Evolutionary conservation across 2,113 vertebrate species (phyloP).

Genomic region (Heterochromis multidens): DNA sequence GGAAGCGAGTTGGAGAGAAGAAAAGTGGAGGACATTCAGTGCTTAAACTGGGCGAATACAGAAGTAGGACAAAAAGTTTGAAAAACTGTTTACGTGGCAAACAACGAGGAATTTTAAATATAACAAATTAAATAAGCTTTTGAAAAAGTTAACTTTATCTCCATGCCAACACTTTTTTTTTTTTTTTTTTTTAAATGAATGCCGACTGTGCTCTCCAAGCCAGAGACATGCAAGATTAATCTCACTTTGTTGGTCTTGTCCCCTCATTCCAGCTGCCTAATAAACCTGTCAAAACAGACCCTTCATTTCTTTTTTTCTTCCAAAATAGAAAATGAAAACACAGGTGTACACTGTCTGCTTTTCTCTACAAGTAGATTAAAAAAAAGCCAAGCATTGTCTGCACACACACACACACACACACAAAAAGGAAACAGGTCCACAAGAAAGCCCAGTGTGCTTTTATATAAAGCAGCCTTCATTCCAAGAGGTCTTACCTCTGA

Average conservation of each 20-base stretch:
- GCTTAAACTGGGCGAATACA: background rate
- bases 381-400: constrained; percentile 2
- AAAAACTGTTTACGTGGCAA: background rate
- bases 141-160: background rate
- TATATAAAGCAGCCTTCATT: constrained; percentile 35
- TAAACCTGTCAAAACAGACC: constrained; percentile 67
- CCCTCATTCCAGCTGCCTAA: constrained; percentile 67
- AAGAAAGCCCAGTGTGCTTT: constrained; percentile 18
- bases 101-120: background rate
- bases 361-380: constrained; percentile 1
- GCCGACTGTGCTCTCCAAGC: constrained; percentile 19
- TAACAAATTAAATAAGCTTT: background rate
- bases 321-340: constrained; percentile 49
- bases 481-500: constrained; percentile 74
- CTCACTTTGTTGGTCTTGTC: constrained; percentile 54
- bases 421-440: background rate
- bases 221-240: constrained; percentile 55
- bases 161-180: background rate
- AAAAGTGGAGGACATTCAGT: background rate
- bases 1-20: background rate
- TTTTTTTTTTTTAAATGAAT: background rate
- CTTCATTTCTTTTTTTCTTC: background rate
- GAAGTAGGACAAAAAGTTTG: background rate
- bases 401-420: background rate
- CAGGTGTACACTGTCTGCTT: background rate